Conservation (phyloP, 2,797 vertebrate genomes). For the Huso huso region DNA sequence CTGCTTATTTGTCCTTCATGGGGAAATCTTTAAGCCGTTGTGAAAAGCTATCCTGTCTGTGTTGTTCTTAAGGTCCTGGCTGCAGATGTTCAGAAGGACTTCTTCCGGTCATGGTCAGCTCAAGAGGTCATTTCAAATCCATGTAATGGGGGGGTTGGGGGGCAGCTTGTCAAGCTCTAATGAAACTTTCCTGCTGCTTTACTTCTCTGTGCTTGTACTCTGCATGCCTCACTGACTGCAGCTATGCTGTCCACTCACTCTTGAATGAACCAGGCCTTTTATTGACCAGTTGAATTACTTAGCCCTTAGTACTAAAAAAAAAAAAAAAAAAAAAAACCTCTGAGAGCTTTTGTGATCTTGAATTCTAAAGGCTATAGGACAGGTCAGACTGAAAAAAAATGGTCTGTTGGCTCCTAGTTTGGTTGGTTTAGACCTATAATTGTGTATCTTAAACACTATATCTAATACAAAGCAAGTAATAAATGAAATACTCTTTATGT, state of each 20-base stretch:
- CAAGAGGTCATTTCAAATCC: slow-evolving; percentile 47
- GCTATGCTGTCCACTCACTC: slow-evolving; percentile 37
- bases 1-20: slow-evolving; percentile 48
- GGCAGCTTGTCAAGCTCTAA: slow-evolving; percentile 35
- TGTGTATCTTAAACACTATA: no score
- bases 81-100: slow-evolving; percentile 37
- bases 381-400: no score
- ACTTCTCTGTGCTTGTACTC: slow-evolving; percentile 42
- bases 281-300: slow-evolving; percentile 13
- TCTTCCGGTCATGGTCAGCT: slow-evolving; percentile 38
- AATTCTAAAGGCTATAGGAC: no score
- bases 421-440: no score
- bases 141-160: slow-evolving; percentile 7
- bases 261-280: slow-evolving; percentile 13
- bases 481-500: no score
- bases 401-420: no score
- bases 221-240: slow-evolving; percentile 36
- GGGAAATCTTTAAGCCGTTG: slow-evolving; percentile 38
- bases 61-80: slow-evolving; percentile 13
- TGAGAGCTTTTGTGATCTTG: no score
- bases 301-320: background rate
- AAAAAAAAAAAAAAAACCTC: no score
- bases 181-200: slow-evolving; percentile 47
- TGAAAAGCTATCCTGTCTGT: slow-evolving; percentile 28
- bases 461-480: no score